Conservation (phyloP, 2,797 vertebrate species). For the Melanotaenia maccullochi region DNA sequence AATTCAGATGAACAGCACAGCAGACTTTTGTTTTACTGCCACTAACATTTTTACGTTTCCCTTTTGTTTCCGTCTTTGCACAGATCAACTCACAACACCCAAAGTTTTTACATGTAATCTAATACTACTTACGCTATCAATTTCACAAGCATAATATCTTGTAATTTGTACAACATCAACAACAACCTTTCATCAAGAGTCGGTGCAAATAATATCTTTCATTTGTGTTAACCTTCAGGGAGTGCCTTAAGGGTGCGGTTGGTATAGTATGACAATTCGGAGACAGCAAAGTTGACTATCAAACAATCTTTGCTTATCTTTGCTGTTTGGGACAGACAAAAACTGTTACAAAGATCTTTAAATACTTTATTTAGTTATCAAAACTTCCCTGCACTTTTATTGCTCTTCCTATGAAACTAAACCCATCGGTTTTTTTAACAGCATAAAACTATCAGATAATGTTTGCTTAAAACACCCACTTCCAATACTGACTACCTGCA, state of each 20-base stretch:
- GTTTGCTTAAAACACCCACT: slow-evolving; percentile 44
- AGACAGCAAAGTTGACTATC: slow-evolving; percentile 9
- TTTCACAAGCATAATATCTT: slow-evolving; percentile 2
- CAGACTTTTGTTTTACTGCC: slow-evolving; percentile 31
- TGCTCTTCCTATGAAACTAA: slow-evolving; percentile 23
- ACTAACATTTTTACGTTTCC: slow-evolving; percentile 42
- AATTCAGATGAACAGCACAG: slow-evolving; percentile 15
- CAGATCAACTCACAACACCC: slow-evolving; percentile 2
- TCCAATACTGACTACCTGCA: slow-evolving; percentile 13
- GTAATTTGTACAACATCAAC: slow-evolving; percentile 10
- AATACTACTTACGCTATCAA: neutral
- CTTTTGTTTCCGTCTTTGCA: slow-evolving; percentile 15
- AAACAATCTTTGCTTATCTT: neutral
- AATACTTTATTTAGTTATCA: slow-evolving; percentile 34
- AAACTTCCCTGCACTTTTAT: slow-evolving; percentile 32
- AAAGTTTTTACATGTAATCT: slow-evolving; percentile 1
- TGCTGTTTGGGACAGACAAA: neutral
- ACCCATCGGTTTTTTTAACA: slow-evolving; percentile 30
- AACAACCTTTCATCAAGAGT: slow-evolving; percentile 17
- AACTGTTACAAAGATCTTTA: slow-evolving; percentile 32
- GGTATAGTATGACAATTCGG: slow-evolving; percentile 18
- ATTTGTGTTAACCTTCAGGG: slow-evolving; percentile 60
- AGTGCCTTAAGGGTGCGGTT: slow-evolving; percentile 42
- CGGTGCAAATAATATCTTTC: slow-evolving; percentile 29
- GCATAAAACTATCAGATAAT: slow-evolving; percentile 35